phyloP scores from a whole-genome alignment of 2,113 vertebrate species.

The Crotalus tigris region DNA sequence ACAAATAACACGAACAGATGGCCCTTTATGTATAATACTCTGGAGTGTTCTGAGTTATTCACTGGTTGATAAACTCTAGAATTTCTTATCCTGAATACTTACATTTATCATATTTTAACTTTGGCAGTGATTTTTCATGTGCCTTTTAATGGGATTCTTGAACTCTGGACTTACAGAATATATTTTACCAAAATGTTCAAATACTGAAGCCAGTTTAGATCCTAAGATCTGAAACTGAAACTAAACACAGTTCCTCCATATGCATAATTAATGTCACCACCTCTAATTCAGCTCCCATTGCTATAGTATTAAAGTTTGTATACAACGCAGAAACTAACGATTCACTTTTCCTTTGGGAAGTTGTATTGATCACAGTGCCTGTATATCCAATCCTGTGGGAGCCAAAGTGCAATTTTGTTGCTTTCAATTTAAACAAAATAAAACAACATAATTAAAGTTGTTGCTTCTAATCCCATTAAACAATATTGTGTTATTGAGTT shows the following conservation, averaged over 20 bases:
- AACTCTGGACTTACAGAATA: neutral
- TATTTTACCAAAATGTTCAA: neutral
- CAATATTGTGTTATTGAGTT: neutral
- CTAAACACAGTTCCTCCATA: neutral
- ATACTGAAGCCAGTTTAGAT: neutral
- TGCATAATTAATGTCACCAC: neutral
- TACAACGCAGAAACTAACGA: neutral
- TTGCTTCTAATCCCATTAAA: neutral
- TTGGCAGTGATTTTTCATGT: neutral
- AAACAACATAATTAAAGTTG: neutral
- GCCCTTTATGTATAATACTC: slow-evolving; percentile 15
- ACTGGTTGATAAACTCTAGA: neutral
- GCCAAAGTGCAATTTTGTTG: neutral
- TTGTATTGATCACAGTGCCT: neutral
- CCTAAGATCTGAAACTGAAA: neutral
- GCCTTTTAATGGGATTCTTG: neutral
- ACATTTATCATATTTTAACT: neutral
- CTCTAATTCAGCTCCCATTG: neutral
- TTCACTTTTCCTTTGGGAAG: neutral
- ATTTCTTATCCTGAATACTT: neutral
- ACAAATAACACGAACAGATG: slow-evolving; percentile 46
- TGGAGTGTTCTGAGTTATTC: slow-evolving; percentile 2
- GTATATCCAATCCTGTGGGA: neutral
- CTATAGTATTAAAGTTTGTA: neutral
- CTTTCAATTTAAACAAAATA: neutral